Conservation (phyloP, 1,140 invertebrate species). For the Ceratitis capitata region DNA sequence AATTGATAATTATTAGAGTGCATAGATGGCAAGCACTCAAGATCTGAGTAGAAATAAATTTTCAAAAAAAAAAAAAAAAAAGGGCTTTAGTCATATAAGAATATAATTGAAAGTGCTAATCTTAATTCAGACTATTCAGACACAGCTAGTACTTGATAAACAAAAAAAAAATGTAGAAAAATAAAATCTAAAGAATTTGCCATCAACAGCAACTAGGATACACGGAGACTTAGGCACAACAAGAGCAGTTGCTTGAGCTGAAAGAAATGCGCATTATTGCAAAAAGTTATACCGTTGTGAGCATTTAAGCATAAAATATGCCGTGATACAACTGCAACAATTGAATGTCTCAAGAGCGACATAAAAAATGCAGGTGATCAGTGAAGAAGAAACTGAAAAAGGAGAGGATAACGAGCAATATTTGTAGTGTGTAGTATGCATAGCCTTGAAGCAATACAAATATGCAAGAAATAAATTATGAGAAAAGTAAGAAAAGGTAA, state of each 20-base stretch:
- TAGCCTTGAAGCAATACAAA: background rate
- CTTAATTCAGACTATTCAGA: too few species aligned
- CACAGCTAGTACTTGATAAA: too few species aligned
- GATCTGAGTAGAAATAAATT: too few species aligned
- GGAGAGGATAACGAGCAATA: background rate
- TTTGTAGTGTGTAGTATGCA: background rate
- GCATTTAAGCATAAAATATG: background rate
- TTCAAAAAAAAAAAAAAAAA: too few species aligned
- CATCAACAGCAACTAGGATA: too few species aligned
- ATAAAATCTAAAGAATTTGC: background rate
- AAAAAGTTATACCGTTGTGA: background rate
- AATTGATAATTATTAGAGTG: too few species aligned
- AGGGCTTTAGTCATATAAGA: too few species aligned
- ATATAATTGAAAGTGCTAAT: too few species aligned
- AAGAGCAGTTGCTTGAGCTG: too few species aligned
- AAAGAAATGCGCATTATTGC: background rate
- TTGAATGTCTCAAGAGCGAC: constrained; percentile 24
- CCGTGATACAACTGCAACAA: background rate
- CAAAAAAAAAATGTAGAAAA: background rate
- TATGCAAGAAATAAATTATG: background rate
- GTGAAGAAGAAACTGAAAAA: background rate
- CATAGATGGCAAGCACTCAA: too few species aligned
- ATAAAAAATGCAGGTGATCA: background rate
- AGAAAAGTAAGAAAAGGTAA: background rate
- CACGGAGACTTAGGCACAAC: background rate